Evolutionary conservation across 2,797 vertebrate genomes (phyloP).

Genomic region (Acanthiza pusilla): DNA sequence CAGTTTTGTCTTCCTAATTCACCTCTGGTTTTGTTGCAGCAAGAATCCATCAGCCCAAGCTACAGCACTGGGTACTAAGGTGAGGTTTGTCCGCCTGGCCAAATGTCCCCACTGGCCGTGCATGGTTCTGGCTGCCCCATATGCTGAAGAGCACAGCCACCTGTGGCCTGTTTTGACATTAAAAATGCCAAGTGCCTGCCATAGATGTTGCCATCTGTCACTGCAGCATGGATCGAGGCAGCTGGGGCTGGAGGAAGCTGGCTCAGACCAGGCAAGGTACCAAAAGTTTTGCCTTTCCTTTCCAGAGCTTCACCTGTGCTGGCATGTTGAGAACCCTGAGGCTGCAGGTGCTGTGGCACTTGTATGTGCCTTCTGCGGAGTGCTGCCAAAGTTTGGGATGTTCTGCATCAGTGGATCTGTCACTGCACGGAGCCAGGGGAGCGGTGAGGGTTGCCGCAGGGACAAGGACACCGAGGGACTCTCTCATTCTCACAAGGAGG

Average conservation of each 20-base stretch:
- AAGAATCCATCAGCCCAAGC: neutral
- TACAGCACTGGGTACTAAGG: rapidly evolving
- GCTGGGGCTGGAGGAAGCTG: neutral
- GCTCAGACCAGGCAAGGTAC: neutral
- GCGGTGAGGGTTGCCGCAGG: neutral
- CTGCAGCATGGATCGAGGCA: neutral
- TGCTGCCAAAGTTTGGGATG: neutral
- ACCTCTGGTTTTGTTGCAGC: neutral
- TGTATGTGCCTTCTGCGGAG: neutral
- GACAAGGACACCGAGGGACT: neutral
- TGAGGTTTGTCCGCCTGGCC: neutral
- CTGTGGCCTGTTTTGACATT: neutral
- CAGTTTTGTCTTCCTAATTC: neutral
- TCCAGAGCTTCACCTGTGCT: neutral
- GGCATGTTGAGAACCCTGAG: neutral
- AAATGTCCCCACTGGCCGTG: rapidly evolving
- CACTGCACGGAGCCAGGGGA: neutral
- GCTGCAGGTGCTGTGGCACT: neutral
- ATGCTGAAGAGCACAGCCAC: neutral
- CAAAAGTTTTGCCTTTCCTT: neutral
- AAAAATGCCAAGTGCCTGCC: neutral
- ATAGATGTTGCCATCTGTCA: neutral
- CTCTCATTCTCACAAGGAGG: rapidly evolving
- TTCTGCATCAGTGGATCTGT: neutral
- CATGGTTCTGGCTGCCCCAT: neutral